Base-by-base conservation (phyloP, 1,140 invertebrate genomes). In the Panagrolaimus sp. region DNA sequence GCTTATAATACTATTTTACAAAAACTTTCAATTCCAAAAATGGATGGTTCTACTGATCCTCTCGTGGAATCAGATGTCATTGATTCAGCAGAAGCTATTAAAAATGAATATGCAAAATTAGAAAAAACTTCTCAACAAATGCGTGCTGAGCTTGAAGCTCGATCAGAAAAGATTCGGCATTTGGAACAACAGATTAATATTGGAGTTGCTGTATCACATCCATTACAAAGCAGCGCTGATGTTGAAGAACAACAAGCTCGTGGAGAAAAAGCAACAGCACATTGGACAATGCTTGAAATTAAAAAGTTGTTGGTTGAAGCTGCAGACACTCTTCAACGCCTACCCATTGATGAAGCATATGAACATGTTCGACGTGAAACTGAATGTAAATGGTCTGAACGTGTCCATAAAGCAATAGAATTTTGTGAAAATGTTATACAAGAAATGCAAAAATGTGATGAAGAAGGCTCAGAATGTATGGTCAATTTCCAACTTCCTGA, bases 231-330 rank as follows among this genome's bases (percentile, higher is more conserved):
- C 8, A 38, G 31, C 7, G 31, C 31, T 57, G 27, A 20, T n/a
- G 51, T n/a, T 11, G 16, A 20, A 11, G 51, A 57, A 57, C 14
- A 57, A 20, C 51, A 57, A 57, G 51, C 51, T 16, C 51, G 51
- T 3, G 51, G 51, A 8, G 51, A 57, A 13, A 57, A 57, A 13
- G 51, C 51, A n/a, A 57, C 51, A 57, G 51, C 51, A 20, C 51
- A 57, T 13, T 57, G 51, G 51, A 57, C 51, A 27, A 57, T 57
- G 51, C 51, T 57, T 27, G 51, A 57, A 57, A 57, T 57, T 27
- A 57, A 57, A 20, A 57, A 57, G 8, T 16, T 57, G 2, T 8
- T 57, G 14, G 27, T 57, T 20, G 51, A 57, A 20, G 51, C 51
- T 25, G 51, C 51, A 13, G 51, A 57, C 8, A 57, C 51, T 25